These are phyloP conservation scores for Ctenomys sociabilis DNA, from an alignment of 2,113 vertebrate genomes.

Conservation along the genomic window DNA sequence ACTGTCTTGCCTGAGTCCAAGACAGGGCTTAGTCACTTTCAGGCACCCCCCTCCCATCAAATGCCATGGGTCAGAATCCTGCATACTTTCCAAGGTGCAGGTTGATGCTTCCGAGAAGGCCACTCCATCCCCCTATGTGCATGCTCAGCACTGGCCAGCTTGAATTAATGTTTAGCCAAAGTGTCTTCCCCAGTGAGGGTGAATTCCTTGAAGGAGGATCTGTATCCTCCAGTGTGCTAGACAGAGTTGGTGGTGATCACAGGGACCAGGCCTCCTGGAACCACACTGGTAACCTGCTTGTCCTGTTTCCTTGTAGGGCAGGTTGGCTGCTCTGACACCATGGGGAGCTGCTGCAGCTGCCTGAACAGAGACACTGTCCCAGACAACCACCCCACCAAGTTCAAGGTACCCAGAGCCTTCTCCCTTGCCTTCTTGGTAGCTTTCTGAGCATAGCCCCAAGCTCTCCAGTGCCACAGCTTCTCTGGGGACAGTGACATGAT, in stretches of 20 bases:
- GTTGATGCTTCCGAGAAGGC: neutral
- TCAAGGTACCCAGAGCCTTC: slow-evolving; percentile 90
- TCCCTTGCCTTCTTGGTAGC: neutral
- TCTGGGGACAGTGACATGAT: neutral
- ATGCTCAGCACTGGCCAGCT: neutral
- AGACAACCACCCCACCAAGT: slow-evolving; percentile 99
- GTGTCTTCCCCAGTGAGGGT: neutral
- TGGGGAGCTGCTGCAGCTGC: slow-evolving; percentile 99
- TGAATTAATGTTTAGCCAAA: slow-evolving; percentile 8
- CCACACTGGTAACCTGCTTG: neutral
- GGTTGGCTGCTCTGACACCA: slow-evolving; percentile 92
- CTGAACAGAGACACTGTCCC: slow-evolving; percentile 94
- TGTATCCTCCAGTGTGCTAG: neutral
- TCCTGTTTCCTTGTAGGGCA: slow-evolving; percentile 85
- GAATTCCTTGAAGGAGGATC: slow-evolving; percentile 1
- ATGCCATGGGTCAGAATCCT: neutral
- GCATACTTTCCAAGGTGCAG: neutral
- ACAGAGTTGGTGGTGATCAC: neutral
- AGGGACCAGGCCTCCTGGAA: neutral
- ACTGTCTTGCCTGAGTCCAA: neutral
- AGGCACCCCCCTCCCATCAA: neutral
- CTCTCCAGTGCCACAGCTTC: neutral
- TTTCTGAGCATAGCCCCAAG: neutral
- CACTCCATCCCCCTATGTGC: neutral
- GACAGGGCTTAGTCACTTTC: neutral